Percentiles rank a stretch among this genome's conserved stretches.
phyloP scores from a whole-genome alignment of 2,888 invertebrate species.

The Liposcelis brunnea region DNA sequence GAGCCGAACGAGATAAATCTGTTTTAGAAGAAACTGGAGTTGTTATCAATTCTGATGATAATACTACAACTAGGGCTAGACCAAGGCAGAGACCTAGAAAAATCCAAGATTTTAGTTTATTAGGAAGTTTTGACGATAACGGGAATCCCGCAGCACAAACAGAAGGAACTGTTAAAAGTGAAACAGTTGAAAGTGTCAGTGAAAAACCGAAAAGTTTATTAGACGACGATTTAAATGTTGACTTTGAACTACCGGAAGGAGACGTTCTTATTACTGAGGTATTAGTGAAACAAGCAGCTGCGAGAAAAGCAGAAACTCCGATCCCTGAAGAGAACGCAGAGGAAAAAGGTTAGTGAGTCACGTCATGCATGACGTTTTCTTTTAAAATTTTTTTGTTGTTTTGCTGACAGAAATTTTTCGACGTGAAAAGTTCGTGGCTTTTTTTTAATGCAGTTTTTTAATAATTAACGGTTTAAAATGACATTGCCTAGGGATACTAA shows the following conservation, averaged over 20 bases:
- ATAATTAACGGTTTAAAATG: too few relatives aligned
- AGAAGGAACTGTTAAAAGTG: neutral
- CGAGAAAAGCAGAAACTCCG: too few relatives aligned
- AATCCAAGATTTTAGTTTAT: constrained; percentile 38
- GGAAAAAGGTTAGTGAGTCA: too few relatives aligned
- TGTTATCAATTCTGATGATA: constrained; percentile 25
- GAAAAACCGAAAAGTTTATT: constrained; percentile 41
- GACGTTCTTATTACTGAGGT: constrained; percentile 10
- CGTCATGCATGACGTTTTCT: too few relatives aligned
- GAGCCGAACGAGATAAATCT: constrained; percentile 42
- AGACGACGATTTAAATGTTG: constrained; percentile 52
- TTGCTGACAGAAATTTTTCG: too few relatives aligned
- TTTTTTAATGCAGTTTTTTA: too few relatives aligned
- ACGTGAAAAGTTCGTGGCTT: too few relatives aligned
- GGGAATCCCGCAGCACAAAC: constrained; percentile 31
- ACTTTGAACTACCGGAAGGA: constrained; percentile 20
- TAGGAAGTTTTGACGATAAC: constrained; percentile 34
- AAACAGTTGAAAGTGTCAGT: constrained; percentile 19
- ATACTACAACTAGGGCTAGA: constrained; percentile 24
- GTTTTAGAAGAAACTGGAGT: constrained; percentile 28
- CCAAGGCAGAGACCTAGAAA: constrained; percentile 18
- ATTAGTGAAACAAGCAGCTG: neutral
- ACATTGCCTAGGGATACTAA: too few relatives aligned
- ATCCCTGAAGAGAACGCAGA: too few relatives aligned
- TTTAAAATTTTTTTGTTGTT: too few relatives aligned